These are phyloP conservation scores for Manis javanica DNA, from an alignment of 2,797 vertebrate species.

Conservation along the genomic window DNA sequence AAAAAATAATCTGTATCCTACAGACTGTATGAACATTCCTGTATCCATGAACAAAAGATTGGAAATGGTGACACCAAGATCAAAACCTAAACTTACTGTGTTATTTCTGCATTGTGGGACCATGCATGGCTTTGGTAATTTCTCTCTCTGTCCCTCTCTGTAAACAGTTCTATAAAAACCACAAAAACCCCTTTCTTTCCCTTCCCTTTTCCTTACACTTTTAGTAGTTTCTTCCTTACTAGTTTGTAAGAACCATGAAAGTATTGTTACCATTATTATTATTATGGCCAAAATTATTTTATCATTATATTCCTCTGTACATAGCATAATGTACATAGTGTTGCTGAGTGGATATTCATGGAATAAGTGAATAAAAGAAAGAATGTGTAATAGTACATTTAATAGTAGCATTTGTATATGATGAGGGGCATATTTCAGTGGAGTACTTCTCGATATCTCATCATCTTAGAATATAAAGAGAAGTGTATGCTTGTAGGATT, in stretches of 20 bases:
- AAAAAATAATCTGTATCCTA: neutral
- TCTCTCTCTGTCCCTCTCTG: neutral
- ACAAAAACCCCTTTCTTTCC: neutral
- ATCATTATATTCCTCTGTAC: neutral
- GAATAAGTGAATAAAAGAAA: neutral
- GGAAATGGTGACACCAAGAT: neutral
- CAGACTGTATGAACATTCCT: neutral
- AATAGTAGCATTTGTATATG: neutral
- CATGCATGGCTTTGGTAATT: neutral
- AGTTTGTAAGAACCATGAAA: neutral
- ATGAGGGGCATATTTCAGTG: neutral
- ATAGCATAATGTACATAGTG: neutral
- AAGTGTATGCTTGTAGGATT: neutral
- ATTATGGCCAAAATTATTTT: neutral
- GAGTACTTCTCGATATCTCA: neutral
- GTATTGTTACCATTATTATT: neutral
- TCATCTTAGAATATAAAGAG: neutral
- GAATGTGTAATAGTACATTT: neutral
- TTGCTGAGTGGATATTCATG: neutral
- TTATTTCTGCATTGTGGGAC: neutral
- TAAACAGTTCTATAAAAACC: neutral
- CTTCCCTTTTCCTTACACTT: neutral
- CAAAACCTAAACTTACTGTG: neutral
- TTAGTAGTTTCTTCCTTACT: neutral
- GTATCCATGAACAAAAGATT: neutral